A percentile compares a stretch with the other conserved stretches of the same genome.
These are phyloP conservation scores for Anniella stebbinsi DNA, from an alignment of 2,797 vertebrate genomes.

Conservation along the genomic window DNA sequence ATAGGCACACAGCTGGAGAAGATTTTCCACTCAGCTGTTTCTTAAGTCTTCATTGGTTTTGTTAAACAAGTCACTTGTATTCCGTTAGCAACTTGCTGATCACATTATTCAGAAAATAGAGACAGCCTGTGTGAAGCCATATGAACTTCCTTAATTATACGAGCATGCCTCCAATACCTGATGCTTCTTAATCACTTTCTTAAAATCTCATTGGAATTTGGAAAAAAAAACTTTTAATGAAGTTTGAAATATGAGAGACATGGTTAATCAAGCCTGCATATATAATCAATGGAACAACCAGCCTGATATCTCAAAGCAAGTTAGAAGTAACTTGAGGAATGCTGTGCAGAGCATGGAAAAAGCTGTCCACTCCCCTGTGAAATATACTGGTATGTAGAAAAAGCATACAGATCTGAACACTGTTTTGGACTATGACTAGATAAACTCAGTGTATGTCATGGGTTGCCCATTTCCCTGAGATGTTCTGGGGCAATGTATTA, in stretches of 20 bases:
- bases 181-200: constrained; percentile 36
- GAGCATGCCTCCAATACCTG: constrained; percentile 27
- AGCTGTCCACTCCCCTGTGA: background rate
- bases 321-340: background rate
- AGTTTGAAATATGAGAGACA: constrained; percentile 30
- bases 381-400: background rate
- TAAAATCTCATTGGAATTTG: constrained; percentile 39
- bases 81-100: constrained; percentile 35
- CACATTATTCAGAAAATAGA: constrained; percentile 45
- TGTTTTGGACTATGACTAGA: background rate
- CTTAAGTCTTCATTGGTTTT: constrained; percentile 54
- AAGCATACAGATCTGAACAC: background rate
- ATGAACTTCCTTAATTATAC: constrained; percentile 30
- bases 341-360: background rate
- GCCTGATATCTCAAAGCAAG: background rate
- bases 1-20: background rate
- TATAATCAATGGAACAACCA: constrained; percentile 19
- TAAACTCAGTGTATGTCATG: background rate
- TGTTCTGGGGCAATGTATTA: background rate
- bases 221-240: constrained; percentile 45
- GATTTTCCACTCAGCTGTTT: constrained; percentile 54
- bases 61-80: constrained; percentile 47
- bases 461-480: background rate
- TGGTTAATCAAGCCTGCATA: constrained; percentile 19
- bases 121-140: constrained; percentile 39